Evolutionary conservation across 2,888 invertebrate species (phyloP), one percentile per base, ranked within the genome.

Genomic region (Schizotus pectinicornis): DNA sequence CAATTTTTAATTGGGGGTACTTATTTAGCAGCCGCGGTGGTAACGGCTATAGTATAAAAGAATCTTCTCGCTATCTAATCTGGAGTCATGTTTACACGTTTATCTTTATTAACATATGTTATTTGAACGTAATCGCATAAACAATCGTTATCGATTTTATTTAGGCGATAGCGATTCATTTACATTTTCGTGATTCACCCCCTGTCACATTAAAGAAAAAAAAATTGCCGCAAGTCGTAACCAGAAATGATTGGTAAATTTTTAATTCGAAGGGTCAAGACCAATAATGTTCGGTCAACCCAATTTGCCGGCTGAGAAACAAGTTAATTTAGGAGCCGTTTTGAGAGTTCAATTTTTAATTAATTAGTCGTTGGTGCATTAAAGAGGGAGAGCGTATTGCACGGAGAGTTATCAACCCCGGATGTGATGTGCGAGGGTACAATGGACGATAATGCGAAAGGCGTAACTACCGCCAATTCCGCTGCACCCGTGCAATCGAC

Each of bases 351-450:
- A 38, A 39, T 49, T 32, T 39, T 49, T 38, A 39, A 49, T 49
- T 38, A 39, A 30, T 12, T 49, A 3, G 7, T 34, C 36, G 37
- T 37, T 30, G 37, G 30, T n/a, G 14, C 2, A 11, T 7, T 37
- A 37, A 37, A 14, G 30, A 5, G 22, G n/a, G n/a, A n/a, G n/a
- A n/a, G n/a, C n/a, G n/a, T n/a, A n/a, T 22, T 22, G 22, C 22
- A 22, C 5, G 34, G 14, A 38, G 41, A 37, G 38, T 53, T 47
- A 54, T 12, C 32, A 46, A 34, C 30, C 47, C 52, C 32, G 35
- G 34, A 33, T 66, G 66, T 64, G 55, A 66, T 64, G 64, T 63
- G 66, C 48, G 64, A 63, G 57, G 64, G 66, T 61, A 59, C 62
- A 43, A 66, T 66, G 66, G 64, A 63, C 56, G 61, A 59, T 46